A percentile compares a stretch with the other conserved stretches of the same genome.
phyloP scores from a whole-genome alignment of 1,140 invertebrate genomes.

The Steinernema khuongi region DNA sequence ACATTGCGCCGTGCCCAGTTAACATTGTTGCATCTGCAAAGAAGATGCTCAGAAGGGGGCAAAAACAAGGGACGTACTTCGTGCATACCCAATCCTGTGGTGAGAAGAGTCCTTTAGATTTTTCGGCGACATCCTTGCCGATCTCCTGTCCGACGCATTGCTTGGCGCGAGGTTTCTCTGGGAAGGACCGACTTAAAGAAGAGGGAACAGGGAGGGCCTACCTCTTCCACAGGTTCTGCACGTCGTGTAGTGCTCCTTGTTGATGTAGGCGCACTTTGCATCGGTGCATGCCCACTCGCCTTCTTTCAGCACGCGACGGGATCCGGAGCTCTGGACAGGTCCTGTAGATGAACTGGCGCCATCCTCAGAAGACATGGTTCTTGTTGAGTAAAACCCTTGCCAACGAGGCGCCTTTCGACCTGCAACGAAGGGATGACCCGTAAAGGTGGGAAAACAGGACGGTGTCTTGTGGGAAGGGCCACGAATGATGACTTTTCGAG shows the following conservation, averaged over 20 bases:
- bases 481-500: too few species aligned
- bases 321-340: too few species aligned
- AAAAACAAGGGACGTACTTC: constrained; percentile 65
- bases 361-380: too few species aligned
- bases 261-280: constrained; percentile 52
- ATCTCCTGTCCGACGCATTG: constrained; percentile 92
- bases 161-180: constrained; percentile 59
- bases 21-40: constrained; percentile 83
- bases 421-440: too few species aligned
- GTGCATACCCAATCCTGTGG: constrained; percentile 99
- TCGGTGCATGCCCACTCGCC: constrained; percentile 56
- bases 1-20: constrained; percentile 94
- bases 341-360: too few species aligned
- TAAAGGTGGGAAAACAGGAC: too few species aligned
- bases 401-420: too few species aligned
- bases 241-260: constrained; percentile 32
- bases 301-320: too few species aligned
- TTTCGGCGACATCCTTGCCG: constrained; percentile 93
- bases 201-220: constrained; percentile 20
- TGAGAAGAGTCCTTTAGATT: constrained; percentile 92
- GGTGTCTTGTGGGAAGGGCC: too few species aligned
- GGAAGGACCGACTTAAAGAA: constrained; percentile 26
- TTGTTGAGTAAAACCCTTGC: too few species aligned
- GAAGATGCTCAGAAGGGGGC: constrained; percentile 2
- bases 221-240: constrained; percentile 52